Base-by-base conservation (phyloP, 2,113 vertebrate genomes). In the Pardalotus punctatus region DNA sequence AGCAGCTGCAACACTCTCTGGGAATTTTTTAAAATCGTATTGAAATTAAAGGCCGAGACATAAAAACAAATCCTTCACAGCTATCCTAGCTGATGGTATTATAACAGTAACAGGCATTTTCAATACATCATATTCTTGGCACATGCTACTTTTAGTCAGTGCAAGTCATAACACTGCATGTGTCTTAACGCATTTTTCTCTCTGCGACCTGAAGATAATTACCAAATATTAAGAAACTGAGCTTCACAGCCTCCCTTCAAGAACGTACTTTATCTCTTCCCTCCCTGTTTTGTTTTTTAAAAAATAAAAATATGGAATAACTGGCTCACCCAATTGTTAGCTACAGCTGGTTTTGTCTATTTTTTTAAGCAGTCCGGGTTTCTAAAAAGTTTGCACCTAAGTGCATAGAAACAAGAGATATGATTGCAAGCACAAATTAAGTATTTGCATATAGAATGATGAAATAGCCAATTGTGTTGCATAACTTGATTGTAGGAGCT, bases 1-100 rank as follows among this genome's bases (percentile, higher is more conserved):
- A 98, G 97, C 98, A 98, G 97, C 98, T 98, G 98, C 97, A 96
- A 82, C 72, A 60, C 82, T 95, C 94, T 91, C 93, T 93, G 97
- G 95, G 93, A 97, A 92, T 97, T 98, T 98, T 98, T 97, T 79
- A 95, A 97, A 97, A 94, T 97, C 80, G 87, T 93, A 96, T 97
- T 97, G 96, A 98, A 98, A 98, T 97, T 98, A 97, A 97, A 76
- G 62, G 88, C 90, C 89, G 80, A 98, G 76, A 96, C 88, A 92
- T 91, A 96, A 96, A 93, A 83, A 67, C 85, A 91, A 89, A 90
- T 91, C 90, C 78, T 97, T 97, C 90, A 95, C 92, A 97, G 92
- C 80, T 92, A 94, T 67, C 47, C 83, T 92, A 81, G 78, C 76
- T 89, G 74, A 96, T 94, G 83, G 70, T 70, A 69, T 97, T 94